A percentile compares a stretch with the other conserved stretches of the same genome.
Conservation (phyloP, 1,140 invertebrate genomes). For the Trialeurodes vaporariorum region DNA sequence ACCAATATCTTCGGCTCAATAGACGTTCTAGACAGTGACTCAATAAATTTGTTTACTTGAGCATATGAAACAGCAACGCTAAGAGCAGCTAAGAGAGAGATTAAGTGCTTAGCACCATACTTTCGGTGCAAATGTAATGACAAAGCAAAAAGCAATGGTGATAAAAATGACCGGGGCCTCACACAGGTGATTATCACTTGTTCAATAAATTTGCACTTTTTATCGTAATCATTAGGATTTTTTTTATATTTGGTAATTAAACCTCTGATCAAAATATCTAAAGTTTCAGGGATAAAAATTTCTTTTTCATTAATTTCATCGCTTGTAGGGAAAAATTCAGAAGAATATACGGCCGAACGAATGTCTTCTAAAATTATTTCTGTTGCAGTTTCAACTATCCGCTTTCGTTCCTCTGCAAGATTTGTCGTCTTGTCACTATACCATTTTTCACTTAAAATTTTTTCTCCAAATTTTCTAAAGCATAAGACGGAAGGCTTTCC, state of each 20-base stretch:
- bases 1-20: conserved; percentile 5
- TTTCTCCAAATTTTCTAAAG: not conserved
- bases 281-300: not conserved
- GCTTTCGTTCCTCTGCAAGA: conserved; percentile 22
- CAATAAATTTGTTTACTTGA: not conserved
- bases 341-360: conserved; percentile 21
- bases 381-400: conserved; percentile 18
- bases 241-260: not conserved
- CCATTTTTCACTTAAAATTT: not conserved
- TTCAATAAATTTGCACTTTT: not conserved
- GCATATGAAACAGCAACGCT: not conserved
- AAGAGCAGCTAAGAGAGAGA: not conserved
- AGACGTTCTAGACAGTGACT: not conserved
- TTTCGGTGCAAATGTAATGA: not conserved
- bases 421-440: conserved; percentile 14
- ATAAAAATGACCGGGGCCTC: not conserved
- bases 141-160: not conserved
- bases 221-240: not conserved
- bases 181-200: not conserved
- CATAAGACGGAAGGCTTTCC: not conserved
- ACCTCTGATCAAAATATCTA: not conserved
- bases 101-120: not conserved
- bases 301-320: not conserved
- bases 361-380: not conserved
- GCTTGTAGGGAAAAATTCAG: not conserved